Base-by-base conservation (phyloP, 2,888 invertebrate genomes). In the Fragum fragum region DNA sequence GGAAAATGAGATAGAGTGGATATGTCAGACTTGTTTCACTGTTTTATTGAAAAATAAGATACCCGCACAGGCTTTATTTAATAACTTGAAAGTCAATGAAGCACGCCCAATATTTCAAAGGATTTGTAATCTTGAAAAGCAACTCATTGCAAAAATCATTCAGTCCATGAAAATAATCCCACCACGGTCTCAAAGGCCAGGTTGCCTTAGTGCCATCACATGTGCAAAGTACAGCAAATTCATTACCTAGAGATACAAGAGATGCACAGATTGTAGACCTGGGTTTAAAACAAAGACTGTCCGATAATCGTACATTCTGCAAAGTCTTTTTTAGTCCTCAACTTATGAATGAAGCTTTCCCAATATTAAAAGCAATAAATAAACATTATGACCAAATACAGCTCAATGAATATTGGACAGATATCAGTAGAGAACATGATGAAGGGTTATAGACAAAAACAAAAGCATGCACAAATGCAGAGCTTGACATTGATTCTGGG, bases 121-220 rank as follows among this genome's bases (percentile, higher is more conserved):
- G 23, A 73, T 87, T 42, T 82, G 86, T 47, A 70, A 69, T 29
- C 57, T 88, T 53, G 88, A 89, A 73, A 74, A 77, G 74, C 85
- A 86, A 47, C 39, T 88, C 29, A 63, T 87, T n/a, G 68, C 81
- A 9, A 68, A 72, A 61, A 74, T 79, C 39, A 81, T 88, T 29
- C 87, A 86, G 14, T 89, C 87, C 63, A 84, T 85, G 80, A 86
- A 85, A 73, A 83, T 89, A 21, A 66, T 73, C 76, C 16, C 89
- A 88, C 59, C 72, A 87, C 32, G 83, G 80, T 53, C 72, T 87
- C 18, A 80, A 79, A 76, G 87, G 89, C 28, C 87, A 85, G 42
- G 81, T 86, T 42, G 80, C 87, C n/a, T 84, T 83, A 83, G 86
- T 89, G 5, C 87, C 87, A 59, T 59, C 81, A 55, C 66, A 88